These are phyloP conservation scores for Matsumurasca onukii DNA, from an alignment of 1,140 invertebrate genomes.

Conservation along the genomic window DNA sequence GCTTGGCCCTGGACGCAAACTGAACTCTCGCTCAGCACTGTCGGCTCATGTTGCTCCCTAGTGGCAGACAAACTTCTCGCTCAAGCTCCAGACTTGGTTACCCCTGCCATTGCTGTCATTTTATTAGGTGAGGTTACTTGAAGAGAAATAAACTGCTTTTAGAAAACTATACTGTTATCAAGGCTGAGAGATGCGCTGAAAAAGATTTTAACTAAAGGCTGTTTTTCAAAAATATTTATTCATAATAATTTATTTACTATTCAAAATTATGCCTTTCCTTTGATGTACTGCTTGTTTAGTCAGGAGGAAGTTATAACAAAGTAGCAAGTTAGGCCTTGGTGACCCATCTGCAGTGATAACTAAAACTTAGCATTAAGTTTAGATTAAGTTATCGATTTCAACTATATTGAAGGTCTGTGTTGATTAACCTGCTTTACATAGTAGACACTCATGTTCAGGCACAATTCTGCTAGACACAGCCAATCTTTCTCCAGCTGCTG, in stretches of 20 bases:
- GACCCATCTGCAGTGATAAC: no score
- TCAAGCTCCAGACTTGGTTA: conserved; percentile 45
- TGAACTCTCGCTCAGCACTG: conserved; percentile 53
- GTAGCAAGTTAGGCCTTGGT: no score
- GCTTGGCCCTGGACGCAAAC: conserved; percentile 46
- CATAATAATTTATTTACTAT: not conserved
- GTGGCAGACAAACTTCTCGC: conserved; percentile 42
- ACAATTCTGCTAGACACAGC: not conserved
- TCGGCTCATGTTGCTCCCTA: conserved; percentile 77
- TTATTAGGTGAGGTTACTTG: no score
- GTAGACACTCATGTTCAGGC: no score
- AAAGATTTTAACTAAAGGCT: not conserved
- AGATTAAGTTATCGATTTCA: no score
- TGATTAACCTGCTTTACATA: no score
- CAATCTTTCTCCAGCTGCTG: not conserved
- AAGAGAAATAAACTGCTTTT: not conserved
- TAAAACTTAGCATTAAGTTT: no score
- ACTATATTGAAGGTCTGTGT: no score
- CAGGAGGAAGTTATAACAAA: no score
- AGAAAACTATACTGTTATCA: not conserved
- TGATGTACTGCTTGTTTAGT: no score
- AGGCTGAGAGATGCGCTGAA: not conserved
- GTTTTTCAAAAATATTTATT: not conserved
- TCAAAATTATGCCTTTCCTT: not conserved
- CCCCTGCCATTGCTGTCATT: not conserved